Evolutionary conservation across 2,888 invertebrate genomes (phyloP), one percentile per base, ranked within the genome.

Genomic region (Leptothorax acervorum): DNA sequence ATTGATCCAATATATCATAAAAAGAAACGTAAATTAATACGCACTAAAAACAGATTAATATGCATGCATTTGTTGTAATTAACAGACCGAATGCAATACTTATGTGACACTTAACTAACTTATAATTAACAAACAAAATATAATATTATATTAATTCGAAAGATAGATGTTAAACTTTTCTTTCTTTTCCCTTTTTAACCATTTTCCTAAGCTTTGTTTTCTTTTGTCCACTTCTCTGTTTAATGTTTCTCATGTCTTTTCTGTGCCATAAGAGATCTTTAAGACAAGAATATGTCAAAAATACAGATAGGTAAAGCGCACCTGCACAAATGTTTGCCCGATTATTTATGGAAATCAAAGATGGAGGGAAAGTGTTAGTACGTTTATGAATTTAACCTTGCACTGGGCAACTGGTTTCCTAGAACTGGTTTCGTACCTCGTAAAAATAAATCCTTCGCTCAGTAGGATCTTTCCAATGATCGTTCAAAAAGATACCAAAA

Each of bases 371-470:
- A 78, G 42, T 42, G 66, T 53, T 55, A 42, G 28, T 68, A 68
- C 66, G 8, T 65, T 66, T 66, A 68, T 55, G 9, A 78, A 78
- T 68, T 78, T 31, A 68, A 55, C 68, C 78, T 78, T 68, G 31
- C 9, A 78, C 31, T 68, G 42, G n/a, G 15, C 23, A 68, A 78
- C 78, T 68, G 55, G 55, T 78, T 78, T 68, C 42, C 5, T 31
- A 55, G 74, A 74, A 74, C 74, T 62, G 74, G 74, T 68, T 45
- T 78, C 28, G 18, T 55, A 57, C 3, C n/a, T 60, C 12, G 11
- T 42, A 78, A 73, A 18, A 8, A 35, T 42, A 51, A 18, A 8
- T 23, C 18, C 51, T 53, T 53, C 6, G 11, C 39, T 53, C 23
- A 28, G 48, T 51, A 28, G 15, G 15, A 35, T 75, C 31, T 45